Conservation (phyloP, 2,113 vertebrate species). For the Lophotis ruficrista region DNA sequence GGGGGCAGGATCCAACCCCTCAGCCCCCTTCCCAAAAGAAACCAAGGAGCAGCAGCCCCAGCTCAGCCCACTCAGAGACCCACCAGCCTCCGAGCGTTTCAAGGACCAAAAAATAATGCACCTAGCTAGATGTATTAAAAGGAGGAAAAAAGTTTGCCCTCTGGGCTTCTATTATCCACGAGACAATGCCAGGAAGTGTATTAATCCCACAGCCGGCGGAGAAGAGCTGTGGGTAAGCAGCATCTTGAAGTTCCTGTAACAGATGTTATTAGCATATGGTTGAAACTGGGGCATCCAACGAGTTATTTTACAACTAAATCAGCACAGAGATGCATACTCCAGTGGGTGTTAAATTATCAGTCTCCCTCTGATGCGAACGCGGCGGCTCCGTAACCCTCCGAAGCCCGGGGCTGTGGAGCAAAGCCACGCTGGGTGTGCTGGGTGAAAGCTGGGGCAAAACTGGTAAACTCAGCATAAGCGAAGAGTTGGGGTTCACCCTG, state of each 20-base stretch:
- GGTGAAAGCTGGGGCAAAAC: neutral
- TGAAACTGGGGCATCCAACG: constrained; percentile 55
- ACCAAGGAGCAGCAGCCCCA: neutral
- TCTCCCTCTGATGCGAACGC: neutral
- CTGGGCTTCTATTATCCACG: neutral
- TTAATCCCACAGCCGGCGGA: neutral
- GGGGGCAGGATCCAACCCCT: neutral
- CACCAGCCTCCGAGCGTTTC: neutral
- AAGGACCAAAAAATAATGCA: neutral
- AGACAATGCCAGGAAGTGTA: neutral
- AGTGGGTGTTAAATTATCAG: constrained; percentile 31
- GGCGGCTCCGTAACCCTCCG: neutral
- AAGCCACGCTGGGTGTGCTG: accelerated
- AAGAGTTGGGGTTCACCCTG: neutral
- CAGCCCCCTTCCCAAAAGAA: neutral
- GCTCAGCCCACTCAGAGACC: neutral
- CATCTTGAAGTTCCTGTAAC: constrained; percentile 41
- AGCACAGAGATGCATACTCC: neutral
- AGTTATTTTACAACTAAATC: constrained; percentile 65
- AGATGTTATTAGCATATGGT: constrained; percentile 73
- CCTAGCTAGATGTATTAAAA: neutral
- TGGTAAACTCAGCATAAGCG: accelerated
- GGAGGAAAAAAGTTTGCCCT: constrained; percentile 38
- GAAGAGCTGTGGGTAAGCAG: neutral
- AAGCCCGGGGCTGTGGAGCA: neutral